Base-by-base conservation (phyloP, 2,797 vertebrate genomes). In the Nasua narica region DNA sequence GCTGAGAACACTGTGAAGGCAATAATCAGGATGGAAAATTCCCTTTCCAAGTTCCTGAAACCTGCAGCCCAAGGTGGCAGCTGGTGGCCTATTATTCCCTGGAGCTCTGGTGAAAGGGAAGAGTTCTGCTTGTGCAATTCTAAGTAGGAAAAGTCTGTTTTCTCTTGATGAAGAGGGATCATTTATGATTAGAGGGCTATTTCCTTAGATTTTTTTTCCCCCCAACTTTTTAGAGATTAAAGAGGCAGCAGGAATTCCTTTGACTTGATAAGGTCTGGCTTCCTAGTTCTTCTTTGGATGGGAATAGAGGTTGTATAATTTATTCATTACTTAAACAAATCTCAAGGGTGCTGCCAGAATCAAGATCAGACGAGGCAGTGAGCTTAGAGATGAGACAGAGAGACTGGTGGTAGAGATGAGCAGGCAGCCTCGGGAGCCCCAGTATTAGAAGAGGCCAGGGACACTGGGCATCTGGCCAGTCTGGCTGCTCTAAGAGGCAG, bases 1-100 rank as follows among this genome's bases (percentile, higher is more conserved):
- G 54, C 87, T 82, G 87, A 86, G 92, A 76, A 70, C 70, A 82
- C 46, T 69, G 85, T 62, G 83, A 76, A 94, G 76, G 79, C 60
- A 70, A 77, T 46, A 69, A 78, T 70, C 74, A 79, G 50, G 67
- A 89, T 89, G 95, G 95, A 98, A 95, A 94, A 92, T 96, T 88
- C 70, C 78, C 43, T 70, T 91, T 89, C 32, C 50, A 84, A 69
- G 32, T 81, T 91, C n/a, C 67, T 50, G 56, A 95, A 94, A 94
- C 77, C 84, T 85, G 87, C 48, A 94, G 93, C 89, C 79, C 67
- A 88, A 95, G 84, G 92, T 88, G 81, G 88, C 74, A 96, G 94
- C 87, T 96, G 92, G 74, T 88, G 91, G 92, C 90, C 92, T 86
- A 67, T 92, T 92, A 87, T 91, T 91, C 87, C 78, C 91, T 7